Percentiles rank a stretch among this genome's conserved stretches.
Evolutionary conservation across 2,888 invertebrate species (phyloP).

Genomic region (Philopedon plagiatum): DNA sequence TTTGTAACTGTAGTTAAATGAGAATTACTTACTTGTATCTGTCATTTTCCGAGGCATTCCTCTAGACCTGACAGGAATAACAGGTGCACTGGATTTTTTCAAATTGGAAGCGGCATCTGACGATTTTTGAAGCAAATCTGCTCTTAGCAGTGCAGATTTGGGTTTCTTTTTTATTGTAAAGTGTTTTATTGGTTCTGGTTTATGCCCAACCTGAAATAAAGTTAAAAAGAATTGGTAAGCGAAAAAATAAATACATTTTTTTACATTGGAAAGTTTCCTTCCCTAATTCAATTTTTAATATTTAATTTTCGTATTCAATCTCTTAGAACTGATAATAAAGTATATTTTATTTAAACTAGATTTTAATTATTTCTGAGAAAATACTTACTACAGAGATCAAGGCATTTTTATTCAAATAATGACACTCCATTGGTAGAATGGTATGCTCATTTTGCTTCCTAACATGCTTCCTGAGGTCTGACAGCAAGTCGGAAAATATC

Average conservation of each 20-base stretch:
- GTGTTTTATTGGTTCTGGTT: slow-evolving; percentile 89
- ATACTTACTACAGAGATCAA: slow-evolving; percentile 85
- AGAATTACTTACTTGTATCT: slow-evolving; percentile 81
- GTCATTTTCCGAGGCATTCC: slow-evolving; percentile 98
- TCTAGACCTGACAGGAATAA: slow-evolving; percentile 88
- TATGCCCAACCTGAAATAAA: slow-evolving; percentile 78
- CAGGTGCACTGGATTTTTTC: slow-evolving; percentile 90
- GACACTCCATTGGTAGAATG: slow-evolving; percentile 95
- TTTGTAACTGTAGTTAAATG: not conserved
- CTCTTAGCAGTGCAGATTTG: slow-evolving; percentile 91
- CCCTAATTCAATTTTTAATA: too few relatives aligned
- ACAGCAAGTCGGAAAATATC: slow-evolving; percentile 91
- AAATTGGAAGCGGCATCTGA: slow-evolving; percentile 90
- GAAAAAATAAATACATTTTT: too few relatives aligned
- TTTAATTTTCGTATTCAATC: too few relatives aligned
- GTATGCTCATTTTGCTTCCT: slow-evolving; percentile 88
- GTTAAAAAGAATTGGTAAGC: too few relatives aligned
- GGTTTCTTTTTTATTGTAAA: slow-evolving; percentile 95
- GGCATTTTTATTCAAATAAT: slow-evolving; percentile 95
- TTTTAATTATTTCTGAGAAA: too few relatives aligned
- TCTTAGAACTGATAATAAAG: too few relatives aligned
- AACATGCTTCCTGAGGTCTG: slow-evolving; percentile 85
- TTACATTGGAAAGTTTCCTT: too few relatives aligned
- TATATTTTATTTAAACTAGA: too few relatives aligned
- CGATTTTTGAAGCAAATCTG: slow-evolving; percentile 92